Percentiles rank a stretch among this genome's conserved stretches.
Conservation (phyloP, 2,888 invertebrate genomes). For the Meta bourneti region DNA sequence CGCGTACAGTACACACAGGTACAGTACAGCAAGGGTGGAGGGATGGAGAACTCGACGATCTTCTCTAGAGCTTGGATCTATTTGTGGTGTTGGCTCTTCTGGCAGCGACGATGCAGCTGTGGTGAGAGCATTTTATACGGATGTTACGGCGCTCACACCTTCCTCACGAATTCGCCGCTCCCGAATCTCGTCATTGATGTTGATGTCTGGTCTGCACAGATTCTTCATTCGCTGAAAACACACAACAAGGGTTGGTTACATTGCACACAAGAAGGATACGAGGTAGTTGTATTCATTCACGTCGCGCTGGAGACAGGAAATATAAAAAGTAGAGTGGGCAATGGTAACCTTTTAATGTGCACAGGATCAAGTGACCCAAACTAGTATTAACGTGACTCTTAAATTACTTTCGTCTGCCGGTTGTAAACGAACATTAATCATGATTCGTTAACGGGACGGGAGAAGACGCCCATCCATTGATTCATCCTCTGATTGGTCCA, state of each 20-base stretch:
- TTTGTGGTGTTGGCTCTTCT: slow-evolving; percentile 8
- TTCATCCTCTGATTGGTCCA: too few species aligned
- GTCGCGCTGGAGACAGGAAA: background rate
- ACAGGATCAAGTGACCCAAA: too few species aligned
- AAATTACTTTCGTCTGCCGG: too few species aligned
- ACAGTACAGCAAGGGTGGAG: slow-evolving; percentile 4
- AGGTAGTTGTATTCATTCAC: background rate
- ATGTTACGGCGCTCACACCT: slow-evolving; percentile 75
- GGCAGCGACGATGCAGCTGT: slow-evolving; percentile 18
- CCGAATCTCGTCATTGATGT: slow-evolving; percentile 84
- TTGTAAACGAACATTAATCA: too few species aligned
- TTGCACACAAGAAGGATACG: background rate
- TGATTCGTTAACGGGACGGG: too few species aligned
- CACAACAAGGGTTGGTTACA: slow-evolving; percentile 12
- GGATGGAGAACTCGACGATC: background rate
- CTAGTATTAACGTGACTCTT: too few species aligned
- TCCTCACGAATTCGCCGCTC: slow-evolving; percentile 76
- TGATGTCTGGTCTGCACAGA: slow-evolving; percentile 92
- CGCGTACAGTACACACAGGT: background rate
- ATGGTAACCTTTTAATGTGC: background rate
- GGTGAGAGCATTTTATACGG: slow-evolving; percentile 70
- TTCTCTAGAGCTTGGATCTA: background rate
- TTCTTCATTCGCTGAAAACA: slow-evolving; percentile 89
- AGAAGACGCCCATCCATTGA: too few species aligned
- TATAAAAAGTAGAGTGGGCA: background rate